Conservation (phyloP, 2,888 invertebrate genomes). For the Luperina nickerlii region DNA sequence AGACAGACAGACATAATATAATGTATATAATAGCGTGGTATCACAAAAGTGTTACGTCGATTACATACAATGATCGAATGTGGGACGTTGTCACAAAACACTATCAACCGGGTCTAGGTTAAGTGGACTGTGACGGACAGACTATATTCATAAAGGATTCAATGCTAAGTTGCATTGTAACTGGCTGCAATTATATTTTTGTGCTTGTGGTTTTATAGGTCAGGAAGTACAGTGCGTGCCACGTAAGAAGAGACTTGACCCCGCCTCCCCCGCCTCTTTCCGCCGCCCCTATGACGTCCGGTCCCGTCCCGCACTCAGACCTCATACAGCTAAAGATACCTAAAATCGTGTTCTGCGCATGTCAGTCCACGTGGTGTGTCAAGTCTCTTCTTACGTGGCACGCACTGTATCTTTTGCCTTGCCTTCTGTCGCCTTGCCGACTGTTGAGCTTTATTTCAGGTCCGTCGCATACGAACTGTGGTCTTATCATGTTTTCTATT, state of each 20-base stretch:
- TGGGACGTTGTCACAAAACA: constrained; percentile 44
- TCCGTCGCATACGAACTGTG: too few species aligned
- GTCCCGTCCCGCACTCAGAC: too few species aligned
- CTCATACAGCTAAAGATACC: too few species aligned
- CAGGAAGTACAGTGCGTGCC: constrained; percentile 6
- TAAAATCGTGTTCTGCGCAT: too few species aligned
- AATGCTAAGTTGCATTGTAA: constrained; percentile 33
- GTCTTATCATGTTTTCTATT: background rate
- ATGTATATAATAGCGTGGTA: constrained; percentile 24
- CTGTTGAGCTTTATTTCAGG: background rate
- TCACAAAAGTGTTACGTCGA: constrained; percentile 26
- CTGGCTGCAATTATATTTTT: constrained; percentile 34
- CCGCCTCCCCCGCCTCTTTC: too few species aligned
- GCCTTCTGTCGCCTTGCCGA: background rate
- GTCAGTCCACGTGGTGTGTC: too few species aligned
- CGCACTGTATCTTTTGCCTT: background rate
- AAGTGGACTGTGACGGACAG: constrained; percentile 39
- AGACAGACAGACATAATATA: constrained; percentile 3
- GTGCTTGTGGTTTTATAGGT: constrained; percentile 29
- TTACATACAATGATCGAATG: constrained; percentile 42
- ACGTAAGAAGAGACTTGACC: too few species aligned
- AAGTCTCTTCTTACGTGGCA: too few species aligned
- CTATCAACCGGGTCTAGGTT: constrained; percentile 44
- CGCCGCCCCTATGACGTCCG: too few species aligned
- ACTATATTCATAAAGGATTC: constrained; percentile 39